Evolutionary conservation across 2,888 invertebrate genomes (phyloP), one percentile per base, ranked within the genome.

Genomic region (Miltochrista miniata): DNA sequence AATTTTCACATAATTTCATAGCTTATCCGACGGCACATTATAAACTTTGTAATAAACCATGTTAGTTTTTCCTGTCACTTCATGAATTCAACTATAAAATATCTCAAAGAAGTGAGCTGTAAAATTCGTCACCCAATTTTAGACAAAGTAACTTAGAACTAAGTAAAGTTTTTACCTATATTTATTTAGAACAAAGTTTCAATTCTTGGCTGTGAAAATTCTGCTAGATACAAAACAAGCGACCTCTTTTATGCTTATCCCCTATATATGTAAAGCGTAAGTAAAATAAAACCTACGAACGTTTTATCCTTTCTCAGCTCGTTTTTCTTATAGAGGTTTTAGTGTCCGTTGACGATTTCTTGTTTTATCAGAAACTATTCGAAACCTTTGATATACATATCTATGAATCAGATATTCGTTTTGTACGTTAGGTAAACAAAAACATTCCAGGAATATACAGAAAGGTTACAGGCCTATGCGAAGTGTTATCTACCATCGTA

Each of bases 271-370:
- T 18, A 43, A 18, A 43, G 42, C 12, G 14, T 34, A 34, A 43
- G 33, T 42, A 18, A 43, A 43, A 43, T 33, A 34, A 24, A 43
- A 18, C 18, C 34, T n/a, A 5, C 34, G 11, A 9, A 33, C 15
- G 33, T 34, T 34, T 43, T 33, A 33, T 43, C 33, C 18, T 34
- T 18, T 9, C 9, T 33, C 18, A 15, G 33, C 18, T 12, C 12
- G 15, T 34, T 43, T 42, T 33, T 24, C 43, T 18, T 18, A 34
- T 10, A 34, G 12, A 12, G 18, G 34, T 43, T 43, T 43, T 34
- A 43, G 33, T 43, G 12, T 43, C 24, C 14, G 34, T 34, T 43
- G 43, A 43, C 43, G 12, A 15, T 43, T 18, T 34, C 34, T 12
- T 7, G n/a, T 43, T 33, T 43, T 41, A 41, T 41, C 33, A 33